These are phyloP conservation scores for Drosophila equinoxialis DNA, from an alignment of 1,140 invertebrate species.

Conservation along the genomic window DNA sequence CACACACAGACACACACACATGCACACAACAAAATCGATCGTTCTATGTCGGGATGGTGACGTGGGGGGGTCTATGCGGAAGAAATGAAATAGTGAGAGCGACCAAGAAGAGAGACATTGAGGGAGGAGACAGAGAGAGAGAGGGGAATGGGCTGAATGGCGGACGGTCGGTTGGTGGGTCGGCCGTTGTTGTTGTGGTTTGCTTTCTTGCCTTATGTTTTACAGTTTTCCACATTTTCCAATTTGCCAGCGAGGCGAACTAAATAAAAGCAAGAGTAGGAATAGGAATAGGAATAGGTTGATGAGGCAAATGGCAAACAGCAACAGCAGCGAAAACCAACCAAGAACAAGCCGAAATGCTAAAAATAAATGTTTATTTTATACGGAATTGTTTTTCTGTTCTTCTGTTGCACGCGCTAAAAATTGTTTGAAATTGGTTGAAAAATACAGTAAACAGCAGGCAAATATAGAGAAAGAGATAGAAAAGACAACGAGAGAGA, in stretches of 20 bases:
- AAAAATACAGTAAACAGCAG: constrained; percentile 29
- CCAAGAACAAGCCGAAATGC: constrained; percentile 32
- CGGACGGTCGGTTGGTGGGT: constrained; percentile 12
- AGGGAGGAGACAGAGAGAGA: not conserved
- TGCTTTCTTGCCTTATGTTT: constrained; percentile 42
- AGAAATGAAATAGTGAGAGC: not conserved
- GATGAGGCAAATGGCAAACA: constrained; percentile 30
- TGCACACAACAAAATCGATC: constrained; percentile 50
- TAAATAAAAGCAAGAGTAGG: constrained; percentile 50
- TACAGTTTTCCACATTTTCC: constrained; percentile 66
- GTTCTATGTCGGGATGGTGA: not conserved
- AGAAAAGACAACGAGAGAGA: not conserved
- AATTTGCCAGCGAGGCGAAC: constrained; percentile 56
- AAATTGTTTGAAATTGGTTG: constrained; percentile 34
- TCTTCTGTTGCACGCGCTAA: constrained; percentile 37
- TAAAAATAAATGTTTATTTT: constrained; percentile 82
- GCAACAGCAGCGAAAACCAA: constrained; percentile 15
- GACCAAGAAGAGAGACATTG: not conserved
- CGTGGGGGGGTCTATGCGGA: constrained; percentile 4
- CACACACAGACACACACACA: not conserved
- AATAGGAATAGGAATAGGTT: constrained; percentile 32
- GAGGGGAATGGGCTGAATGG: constrained; percentile 15
- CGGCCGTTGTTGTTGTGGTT: constrained; percentile 18
- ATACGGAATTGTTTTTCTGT: constrained; percentile 59
- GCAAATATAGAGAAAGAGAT: too few relatives aligned